A percentile compares a stretch with the other conserved stretches of the same genome.
Conservation (phyloP, 2,888 invertebrate genomes). For the Agrotis ipsilon region DNA sequence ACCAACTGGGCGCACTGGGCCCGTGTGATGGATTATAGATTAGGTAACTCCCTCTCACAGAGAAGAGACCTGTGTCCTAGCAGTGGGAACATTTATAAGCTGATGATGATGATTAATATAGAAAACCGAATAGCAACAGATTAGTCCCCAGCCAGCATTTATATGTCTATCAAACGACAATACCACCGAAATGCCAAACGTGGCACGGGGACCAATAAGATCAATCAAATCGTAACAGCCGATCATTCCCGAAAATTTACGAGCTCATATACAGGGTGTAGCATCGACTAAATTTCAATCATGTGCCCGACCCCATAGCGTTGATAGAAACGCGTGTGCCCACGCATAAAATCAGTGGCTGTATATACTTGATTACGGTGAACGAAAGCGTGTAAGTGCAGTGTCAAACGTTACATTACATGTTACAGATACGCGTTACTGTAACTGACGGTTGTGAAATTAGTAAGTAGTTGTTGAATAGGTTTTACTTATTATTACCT, state of each 20-base stretch:
- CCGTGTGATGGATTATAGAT: no score
- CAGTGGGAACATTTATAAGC: no score
- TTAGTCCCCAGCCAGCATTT: slow-evolving; percentile 1
- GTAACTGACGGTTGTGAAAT: slow-evolving; percentile 66
- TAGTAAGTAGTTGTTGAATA: slow-evolving; percentile 25
- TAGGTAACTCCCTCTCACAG: no score
- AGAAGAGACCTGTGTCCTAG: no score
- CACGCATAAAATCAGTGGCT: slow-evolving; percentile 77
- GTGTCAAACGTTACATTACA: slow-evolving; percentile 69
- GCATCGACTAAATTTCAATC: slow-evolving; percentile 42
- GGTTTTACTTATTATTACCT: background rate
- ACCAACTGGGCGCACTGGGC: no score
- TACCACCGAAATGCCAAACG: slow-evolving; percentile 24
- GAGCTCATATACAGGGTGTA: slow-evolving; percentile 17
- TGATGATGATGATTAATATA: background rate
- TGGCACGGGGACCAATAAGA: slow-evolving; percentile 37
- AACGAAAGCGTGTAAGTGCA: slow-evolving; percentile 80
- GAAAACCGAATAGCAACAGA: background rate
- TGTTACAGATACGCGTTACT: slow-evolving; percentile 66
- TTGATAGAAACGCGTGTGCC: slow-evolving; percentile 62
- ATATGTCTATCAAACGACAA: background rate
- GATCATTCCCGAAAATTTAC: slow-evolving; percentile 37
- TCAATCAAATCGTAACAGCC: slow-evolving; percentile 32
- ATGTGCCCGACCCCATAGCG: slow-evolving; percentile 30
- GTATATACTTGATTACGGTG: slow-evolving; percentile 74